Evolutionary conservation across 1,140 invertebrate species (phyloP), one percentile per base, ranked within the genome.

Genomic region (Achroia grisella): DNA sequence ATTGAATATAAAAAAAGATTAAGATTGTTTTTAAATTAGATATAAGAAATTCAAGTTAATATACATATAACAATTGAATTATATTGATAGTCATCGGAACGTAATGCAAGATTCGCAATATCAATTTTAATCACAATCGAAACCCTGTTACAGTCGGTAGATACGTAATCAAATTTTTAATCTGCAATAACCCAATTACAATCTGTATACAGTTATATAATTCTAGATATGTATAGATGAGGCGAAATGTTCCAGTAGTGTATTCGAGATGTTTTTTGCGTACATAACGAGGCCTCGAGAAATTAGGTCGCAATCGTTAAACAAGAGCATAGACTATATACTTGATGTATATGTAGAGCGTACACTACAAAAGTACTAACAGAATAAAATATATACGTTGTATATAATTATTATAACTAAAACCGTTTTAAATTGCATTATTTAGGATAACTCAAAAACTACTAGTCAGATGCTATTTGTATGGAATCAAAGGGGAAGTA

Each of bases 151-250:
- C 42, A 12, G 15, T 35, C 32, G 10, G 23, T 13, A n/a, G n/a
- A n/a, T n/a, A 36, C 42, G 33, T 44, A 32, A 44, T 44, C 33
- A 37, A 37, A 44, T 44, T 44, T 44, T 44, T 44, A 27, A 44
- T 44, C 33, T 44, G 34, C 33, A 37, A 29, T 44, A 44, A 44
- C 42, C 33, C 32, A 35, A 28, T 44, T 44, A 44, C 27, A 10
- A 10, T 6, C 35, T 12, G 35, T 17, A 4, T 8, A 17, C 10
- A 17, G 3, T 15, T 17, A n/a, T 37, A 15, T 37, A n/a, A n/a
- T n/a, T n/a, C n/a, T n/a, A 4, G 35, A 17, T 37, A 12, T 34
- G 17, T 23, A 23, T 23, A 23, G 17, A 23, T 2, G 17, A 6
- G 17, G 10, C n/a, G 37, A 15, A 36, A 43, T 30, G 44, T 43